Percentiles rank a stretch among this genome's conserved stretches.
These are phyloP conservation scores for Aptenodytes forsteri DNA, from an alignment of 2,113 vertebrate species.

Conservation along the genomic window DNA sequence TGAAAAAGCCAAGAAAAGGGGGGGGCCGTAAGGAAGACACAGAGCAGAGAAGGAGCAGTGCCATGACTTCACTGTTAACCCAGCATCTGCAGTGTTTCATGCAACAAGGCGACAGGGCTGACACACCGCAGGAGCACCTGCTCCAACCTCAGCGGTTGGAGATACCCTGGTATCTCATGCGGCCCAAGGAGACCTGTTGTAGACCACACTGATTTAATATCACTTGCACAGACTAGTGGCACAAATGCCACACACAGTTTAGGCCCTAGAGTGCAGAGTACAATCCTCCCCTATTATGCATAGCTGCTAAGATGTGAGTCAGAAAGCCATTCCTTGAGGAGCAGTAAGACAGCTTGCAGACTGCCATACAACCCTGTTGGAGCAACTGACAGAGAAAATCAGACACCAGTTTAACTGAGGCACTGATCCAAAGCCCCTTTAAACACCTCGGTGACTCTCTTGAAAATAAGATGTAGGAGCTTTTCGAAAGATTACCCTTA, in stretches of 20 bases:
- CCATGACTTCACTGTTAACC: neutral
- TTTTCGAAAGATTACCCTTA: conserved; percentile 61
- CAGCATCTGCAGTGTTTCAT: rapidly evolving
- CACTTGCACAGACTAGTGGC: neutral
- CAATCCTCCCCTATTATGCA: neutral
- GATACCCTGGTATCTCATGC: neutral
- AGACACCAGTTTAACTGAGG: conserved; percentile 29
- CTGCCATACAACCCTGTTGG: neutral
- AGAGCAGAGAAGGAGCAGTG: neutral
- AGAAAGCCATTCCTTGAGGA: neutral
- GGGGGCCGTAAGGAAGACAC: neutral
- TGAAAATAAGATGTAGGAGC: conserved; percentile 51
- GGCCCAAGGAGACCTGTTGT: neutral
- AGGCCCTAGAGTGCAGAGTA: neutral
- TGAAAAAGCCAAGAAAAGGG: neutral
- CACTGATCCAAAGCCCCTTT: conserved; percentile 62
- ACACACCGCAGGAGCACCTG: neutral
- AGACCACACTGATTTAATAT: neutral
- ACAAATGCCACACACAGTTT: neutral
- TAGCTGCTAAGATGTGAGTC: neutral
- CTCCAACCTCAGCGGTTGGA: neutral
- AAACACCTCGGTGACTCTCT: conserved; percentile 38
- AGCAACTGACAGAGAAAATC: conserved; percentile 43
- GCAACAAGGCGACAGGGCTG: neutral
- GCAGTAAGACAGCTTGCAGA: neutral